A percentile compares a stretch with the other conserved stretches of the same genome.
Conservation (phyloP, 2,888 invertebrate species). For the Norana najaformis region DNA sequence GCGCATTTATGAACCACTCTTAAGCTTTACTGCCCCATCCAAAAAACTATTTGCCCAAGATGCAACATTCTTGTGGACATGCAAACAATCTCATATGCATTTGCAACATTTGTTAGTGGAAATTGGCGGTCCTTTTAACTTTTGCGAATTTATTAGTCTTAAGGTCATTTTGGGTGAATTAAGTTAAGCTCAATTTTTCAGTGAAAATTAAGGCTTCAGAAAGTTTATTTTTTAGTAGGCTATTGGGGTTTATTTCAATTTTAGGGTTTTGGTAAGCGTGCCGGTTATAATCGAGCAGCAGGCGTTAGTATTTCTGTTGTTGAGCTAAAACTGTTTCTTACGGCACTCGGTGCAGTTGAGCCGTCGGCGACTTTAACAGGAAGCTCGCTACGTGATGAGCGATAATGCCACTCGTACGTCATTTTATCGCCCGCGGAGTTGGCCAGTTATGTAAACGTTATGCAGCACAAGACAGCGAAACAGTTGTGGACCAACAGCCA, state of each 20-base stretch:
- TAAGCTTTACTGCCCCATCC: too few relatives aligned
- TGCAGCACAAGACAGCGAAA: neutral
- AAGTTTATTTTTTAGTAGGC: too few relatives aligned
- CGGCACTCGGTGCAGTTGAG: neutral
- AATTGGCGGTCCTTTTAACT: too few relatives aligned
- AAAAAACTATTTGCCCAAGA: too few relatives aligned
- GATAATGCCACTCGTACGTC: neutral
- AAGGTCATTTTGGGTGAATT: too few relatives aligned
- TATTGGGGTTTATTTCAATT: neutral
- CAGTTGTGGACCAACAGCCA: neutral
- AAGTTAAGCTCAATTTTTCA: too few relatives aligned
- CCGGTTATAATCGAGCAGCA: too few relatives aligned
- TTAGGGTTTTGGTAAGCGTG: neutral
- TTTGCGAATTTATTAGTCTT: too few relatives aligned
- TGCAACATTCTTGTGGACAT: too few relatives aligned
- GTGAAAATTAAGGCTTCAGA: too few relatives aligned
- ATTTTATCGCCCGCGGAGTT: slow-evolving; percentile 13
- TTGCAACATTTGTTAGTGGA: too few relatives aligned
- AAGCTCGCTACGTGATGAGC: slow-evolving; percentile 13
- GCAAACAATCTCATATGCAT: neutral
- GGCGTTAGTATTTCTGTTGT: neutral
- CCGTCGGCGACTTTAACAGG: neutral
- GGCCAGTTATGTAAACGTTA: neutral
- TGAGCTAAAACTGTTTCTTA: neutral
- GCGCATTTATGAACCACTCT: too few relatives aligned